Evolutionary conservation across 2,888 invertebrate species (phyloP).

Genomic region (Xestia ashworthii): DNA sequence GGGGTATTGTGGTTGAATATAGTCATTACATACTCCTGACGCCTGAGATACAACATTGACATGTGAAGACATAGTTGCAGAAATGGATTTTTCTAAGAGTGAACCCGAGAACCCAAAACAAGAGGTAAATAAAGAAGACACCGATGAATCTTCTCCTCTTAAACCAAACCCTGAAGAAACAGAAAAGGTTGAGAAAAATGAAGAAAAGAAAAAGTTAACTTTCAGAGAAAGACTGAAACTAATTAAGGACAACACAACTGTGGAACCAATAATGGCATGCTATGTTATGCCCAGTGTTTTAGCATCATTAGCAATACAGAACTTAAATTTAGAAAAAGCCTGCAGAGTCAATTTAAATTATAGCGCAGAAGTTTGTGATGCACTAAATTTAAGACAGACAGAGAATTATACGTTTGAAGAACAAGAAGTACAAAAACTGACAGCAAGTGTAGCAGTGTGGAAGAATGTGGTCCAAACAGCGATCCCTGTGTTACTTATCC

Average conservation of each 20-base stretch:
- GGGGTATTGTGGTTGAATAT: conserved; percentile 56
- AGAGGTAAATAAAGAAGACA: conserved; percentile 68
- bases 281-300: conserved; percentile 92
- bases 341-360: conserved; percentile 95
- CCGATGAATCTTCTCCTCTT: conserved; percentile 76
- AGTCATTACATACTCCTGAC: conserved; percentile 61
- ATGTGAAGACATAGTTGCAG: conserved; percentile 30
- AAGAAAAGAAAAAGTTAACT: conserved; percentile 73
- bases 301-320: conserved; percentile 95
- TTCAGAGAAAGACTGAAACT: conserved; percentile 78
- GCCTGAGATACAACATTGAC: conserved; percentile 40
- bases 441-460: conserved; percentile 95
- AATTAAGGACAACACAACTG: conserved; percentile 91
- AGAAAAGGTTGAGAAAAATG: conserved; percentile 60
- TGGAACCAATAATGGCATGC: conserved; percentile 93
- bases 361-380: conserved; percentile 93
- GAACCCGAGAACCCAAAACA: conserved; percentile 49
- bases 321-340: conserved; percentile 93
- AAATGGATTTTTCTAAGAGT: conserved; percentile 53
- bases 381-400: conserved; percentile 93
- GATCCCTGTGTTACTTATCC: conserved; percentile 94
- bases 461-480: conserved; percentile 95
- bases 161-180: conserved; percentile 67
- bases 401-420: conserved; percentile 90
- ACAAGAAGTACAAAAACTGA: conserved; percentile 92